These are phyloP conservation scores for Hyperoplus lanceolatus DNA, from an alignment of 2,797 vertebrate species.

Conservation along the genomic window DNA sequence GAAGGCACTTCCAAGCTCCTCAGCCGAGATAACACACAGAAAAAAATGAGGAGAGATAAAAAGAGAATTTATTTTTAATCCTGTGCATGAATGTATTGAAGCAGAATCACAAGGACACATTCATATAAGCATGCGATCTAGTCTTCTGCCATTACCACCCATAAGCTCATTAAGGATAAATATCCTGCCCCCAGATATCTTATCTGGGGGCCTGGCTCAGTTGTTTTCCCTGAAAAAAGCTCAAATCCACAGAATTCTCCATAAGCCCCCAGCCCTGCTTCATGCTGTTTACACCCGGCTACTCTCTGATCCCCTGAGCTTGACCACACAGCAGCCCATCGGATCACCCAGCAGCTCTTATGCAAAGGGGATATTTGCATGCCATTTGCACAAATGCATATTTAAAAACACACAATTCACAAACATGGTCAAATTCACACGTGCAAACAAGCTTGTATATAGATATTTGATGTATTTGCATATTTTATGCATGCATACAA, in stretches of 20 bases:
- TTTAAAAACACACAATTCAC: background rate
- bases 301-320: conserved; percentile 57
- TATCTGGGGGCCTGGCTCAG: conserved; percentile 49
- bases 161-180: conserved; percentile 55
- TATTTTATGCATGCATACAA: background rate
- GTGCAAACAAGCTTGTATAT: background rate
- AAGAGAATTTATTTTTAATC: background rate
- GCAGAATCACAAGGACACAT: conserved; percentile 12
- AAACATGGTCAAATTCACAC: background rate
- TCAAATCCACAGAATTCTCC: conserved; percentile 62
- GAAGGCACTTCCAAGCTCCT: background rate
- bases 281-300: conserved; percentile 52
- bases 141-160: conserved; percentile 24
- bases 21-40: background rate
- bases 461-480: background rate
- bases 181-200: conserved; percentile 48
- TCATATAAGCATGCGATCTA: background rate
- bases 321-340: conserved; percentile 50
- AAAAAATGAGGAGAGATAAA: background rate
- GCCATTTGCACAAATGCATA: conserved; percentile 1
- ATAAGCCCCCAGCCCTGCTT: conserved; percentile 42
- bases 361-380: background rate
- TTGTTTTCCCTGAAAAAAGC: conserved; percentile 29
- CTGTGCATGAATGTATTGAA: background rate
- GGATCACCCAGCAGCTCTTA: conserved; percentile 24